phyloP scores from a whole-genome alignment of 2,888 invertebrate genomes.

The Leptinotarsa juncta region DNA sequence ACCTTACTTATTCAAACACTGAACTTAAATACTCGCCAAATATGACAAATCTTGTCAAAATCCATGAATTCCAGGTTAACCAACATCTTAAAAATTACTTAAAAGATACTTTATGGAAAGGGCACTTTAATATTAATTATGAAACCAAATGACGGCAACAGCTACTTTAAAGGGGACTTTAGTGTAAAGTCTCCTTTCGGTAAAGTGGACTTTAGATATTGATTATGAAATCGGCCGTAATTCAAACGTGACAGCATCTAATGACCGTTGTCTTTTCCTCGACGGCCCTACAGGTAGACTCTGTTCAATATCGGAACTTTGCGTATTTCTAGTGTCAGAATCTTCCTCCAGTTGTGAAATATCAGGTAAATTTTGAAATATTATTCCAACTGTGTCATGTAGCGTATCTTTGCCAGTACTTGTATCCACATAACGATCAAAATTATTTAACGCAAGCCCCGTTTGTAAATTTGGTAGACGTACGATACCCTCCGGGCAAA shows the following conservation, averaged over 20 bases:
- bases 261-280: slow-evolving; percentile 1
- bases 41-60: no score
- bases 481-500: slow-evolving; percentile 36
- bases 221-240: no score
- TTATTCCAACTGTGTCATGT: slow-evolving; percentile 7
- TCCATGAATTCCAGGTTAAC: no score
- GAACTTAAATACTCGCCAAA: no score
- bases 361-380: not conserved
- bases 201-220: no score
- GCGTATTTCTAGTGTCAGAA: not conserved
- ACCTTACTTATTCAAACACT: no score
- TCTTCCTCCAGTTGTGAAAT: not conserved
- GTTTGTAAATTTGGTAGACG: slow-evolving; percentile 36
- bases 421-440: slow-evolving; percentile 12
- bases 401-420: slow-evolving; percentile 5
- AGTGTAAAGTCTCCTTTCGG: no score
- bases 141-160: no score
- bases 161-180: no score
- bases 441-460: slow-evolving; percentile 30
- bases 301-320: not conserved
- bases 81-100: no score
- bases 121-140: no score
- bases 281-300: not conserved
- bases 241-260: not conserved
- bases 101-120: no score